Percentiles rank a stretch among this genome's conserved stretches.
phyloP scores from a whole-genome alignment of 2,888 invertebrate species.

The Empis stercorea region DNA sequence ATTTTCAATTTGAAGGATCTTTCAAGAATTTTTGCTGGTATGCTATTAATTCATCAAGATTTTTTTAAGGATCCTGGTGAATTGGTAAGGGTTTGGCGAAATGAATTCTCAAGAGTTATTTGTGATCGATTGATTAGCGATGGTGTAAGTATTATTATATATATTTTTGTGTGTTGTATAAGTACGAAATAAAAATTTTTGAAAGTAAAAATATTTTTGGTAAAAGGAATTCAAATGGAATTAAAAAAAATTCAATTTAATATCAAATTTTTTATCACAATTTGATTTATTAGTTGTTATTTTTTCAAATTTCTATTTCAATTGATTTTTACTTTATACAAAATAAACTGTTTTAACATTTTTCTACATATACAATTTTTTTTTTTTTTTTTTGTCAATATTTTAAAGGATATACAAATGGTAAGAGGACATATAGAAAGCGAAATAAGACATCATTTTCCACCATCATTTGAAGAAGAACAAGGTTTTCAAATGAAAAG shows the following conservation, averaged over 20 bases:
- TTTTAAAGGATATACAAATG: constrained; percentile 47
- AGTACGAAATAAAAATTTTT: too few relatives aligned
- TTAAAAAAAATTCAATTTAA: too few relatives aligned
- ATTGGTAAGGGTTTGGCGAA: constrained; percentile 78
- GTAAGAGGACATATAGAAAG: constrained; percentile 47
- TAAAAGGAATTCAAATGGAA: too few relatives aligned
- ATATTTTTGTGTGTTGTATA: too few relatives aligned
- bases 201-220: not conserved
- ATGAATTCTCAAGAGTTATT: constrained; percentile 77
- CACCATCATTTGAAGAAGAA: constrained; percentile 22
- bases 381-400: too few relatives aligned
- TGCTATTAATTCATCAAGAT: constrained; percentile 61
- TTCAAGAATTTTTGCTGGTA: constrained; percentile 69
- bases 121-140: constrained; percentile 71
- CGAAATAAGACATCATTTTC: constrained; percentile 42
- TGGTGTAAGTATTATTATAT: constrained; percentile 41
- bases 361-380: constrained; percentile 25
- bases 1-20: constrained; percentile 87
- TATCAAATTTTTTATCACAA: too few relatives aligned
- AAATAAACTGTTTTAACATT: too few relatives aligned
- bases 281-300: too few relatives aligned
- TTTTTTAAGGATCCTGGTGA: constrained; percentile 54
- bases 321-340: too few relatives aligned
- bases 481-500: constrained; percentile 23
- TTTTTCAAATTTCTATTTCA: too few relatives aligned